Conservation (phyloP, 1,140 invertebrate genomes). For the Zaprionus tsacasi region DNA sequence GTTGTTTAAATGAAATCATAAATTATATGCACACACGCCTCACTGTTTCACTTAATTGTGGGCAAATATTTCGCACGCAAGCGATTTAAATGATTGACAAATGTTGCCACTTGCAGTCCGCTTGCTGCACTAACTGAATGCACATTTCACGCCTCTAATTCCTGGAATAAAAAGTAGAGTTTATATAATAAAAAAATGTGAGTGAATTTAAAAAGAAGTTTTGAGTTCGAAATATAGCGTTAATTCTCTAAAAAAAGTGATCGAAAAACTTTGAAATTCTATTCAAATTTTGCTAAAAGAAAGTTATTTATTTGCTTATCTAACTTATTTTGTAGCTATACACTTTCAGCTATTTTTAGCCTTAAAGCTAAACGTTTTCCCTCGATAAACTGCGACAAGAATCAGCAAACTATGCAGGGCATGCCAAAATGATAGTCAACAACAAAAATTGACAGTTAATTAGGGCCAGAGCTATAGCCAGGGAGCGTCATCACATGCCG, state of each 20-base stretch:
- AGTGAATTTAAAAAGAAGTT: not conserved
- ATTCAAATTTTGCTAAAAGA: not conserved
- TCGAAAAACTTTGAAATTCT: not conserved
- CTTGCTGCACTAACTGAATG: not conserved
- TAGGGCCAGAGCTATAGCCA: conserved; percentile 21
- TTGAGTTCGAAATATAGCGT: too few species aligned
- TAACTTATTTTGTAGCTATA: too few species aligned
- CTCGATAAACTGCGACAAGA: not conserved
- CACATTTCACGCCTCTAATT: conserved; percentile 1
- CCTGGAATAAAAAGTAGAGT: not conserved
- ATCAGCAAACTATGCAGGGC: conserved; percentile 31
- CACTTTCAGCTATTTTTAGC: not conserved
- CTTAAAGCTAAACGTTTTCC: not conserved
- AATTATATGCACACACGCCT: conserved; percentile 64
- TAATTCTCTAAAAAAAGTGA: not conserved
- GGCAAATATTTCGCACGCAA: conserved; percentile 66
- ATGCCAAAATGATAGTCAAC: conserved; percentile 53
- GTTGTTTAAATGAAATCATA: conserved; percentile 78
- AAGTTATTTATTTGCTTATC: too few species aligned
- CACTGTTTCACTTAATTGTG: conserved; percentile 68
- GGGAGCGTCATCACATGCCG: conserved; percentile 22
- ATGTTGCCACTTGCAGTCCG: conserved; percentile 29
- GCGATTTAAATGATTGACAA: conserved; percentile 57
- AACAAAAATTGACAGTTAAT: conserved; percentile 65
- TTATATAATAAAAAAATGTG: not conserved